phyloP scores from a whole-genome alignment of 2,888 invertebrate species.

The Selenia dentaria region DNA sequence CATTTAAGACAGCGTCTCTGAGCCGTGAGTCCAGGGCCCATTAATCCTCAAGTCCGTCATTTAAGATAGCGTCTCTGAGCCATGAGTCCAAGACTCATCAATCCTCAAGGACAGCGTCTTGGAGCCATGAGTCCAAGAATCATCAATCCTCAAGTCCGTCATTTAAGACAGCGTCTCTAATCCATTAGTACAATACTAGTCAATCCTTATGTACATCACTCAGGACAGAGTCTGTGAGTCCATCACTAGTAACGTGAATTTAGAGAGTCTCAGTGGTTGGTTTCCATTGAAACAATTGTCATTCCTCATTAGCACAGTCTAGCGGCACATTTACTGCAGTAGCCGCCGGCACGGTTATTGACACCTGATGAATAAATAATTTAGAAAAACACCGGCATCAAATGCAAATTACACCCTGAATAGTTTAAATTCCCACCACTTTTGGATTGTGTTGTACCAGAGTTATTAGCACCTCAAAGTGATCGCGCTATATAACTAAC shows the following conservation, averaged over 20 bases:
- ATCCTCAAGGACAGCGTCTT: too few relatives aligned
- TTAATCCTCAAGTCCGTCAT: neutral
- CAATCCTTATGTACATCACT: too few relatives aligned
- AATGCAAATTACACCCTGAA: conserved; percentile 14
- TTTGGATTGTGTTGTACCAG: too few relatives aligned
- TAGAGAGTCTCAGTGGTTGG: conserved; percentile 56
- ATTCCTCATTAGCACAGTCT: conserved; percentile 66
- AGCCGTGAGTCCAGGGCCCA: neutral
- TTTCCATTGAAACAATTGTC: conserved; percentile 58
- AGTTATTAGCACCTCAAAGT: too few relatives aligned
- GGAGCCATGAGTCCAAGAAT: neutral
- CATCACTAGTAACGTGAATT: conserved; percentile 40
- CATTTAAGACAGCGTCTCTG: too few relatives aligned
- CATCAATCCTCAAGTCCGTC: neutral
- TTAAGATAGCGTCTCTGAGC: too few relatives aligned
- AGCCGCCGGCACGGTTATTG: conserved; percentile 43
- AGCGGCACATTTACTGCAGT: conserved; percentile 46
- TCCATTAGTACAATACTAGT: too few relatives aligned
- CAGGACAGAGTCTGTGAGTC: neutral
- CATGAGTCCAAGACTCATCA: too few relatives aligned
- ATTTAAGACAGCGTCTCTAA: too few relatives aligned
- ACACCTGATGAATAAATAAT: conserved; percentile 29
- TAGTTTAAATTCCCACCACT: too few relatives aligned
- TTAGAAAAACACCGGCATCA: conserved; percentile 15
- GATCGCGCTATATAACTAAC: too few relatives aligned